Percentiles rank a stretch among this genome's conserved stretches.
These are phyloP conservation scores for Calliopum simillimum DNA, from an alignment of 2,888 invertebrate species.

Conservation along the genomic window DNA sequence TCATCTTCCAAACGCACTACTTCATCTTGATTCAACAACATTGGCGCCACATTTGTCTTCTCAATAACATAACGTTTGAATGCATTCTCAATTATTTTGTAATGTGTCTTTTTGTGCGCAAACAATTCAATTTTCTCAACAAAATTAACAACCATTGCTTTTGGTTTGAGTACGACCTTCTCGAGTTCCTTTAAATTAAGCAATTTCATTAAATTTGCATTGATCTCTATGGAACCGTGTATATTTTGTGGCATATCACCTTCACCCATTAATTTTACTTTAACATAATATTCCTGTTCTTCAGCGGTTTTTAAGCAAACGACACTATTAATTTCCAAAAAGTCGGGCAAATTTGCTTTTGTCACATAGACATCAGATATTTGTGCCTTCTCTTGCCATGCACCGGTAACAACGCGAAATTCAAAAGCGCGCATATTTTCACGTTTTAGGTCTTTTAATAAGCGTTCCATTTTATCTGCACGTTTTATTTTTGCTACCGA, in stretches of 20 bases:
- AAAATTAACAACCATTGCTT: conserved; percentile 63
- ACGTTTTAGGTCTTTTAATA: conserved; percentile 60
- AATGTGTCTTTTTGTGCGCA: conserved; percentile 63
- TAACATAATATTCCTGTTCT: conserved; percentile 61
- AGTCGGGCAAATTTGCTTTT: conserved; percentile 62
- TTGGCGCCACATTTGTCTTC: conserved; percentile 57
- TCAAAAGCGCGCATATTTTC: conserved; percentile 61
- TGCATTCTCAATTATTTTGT: conserved; percentile 65
- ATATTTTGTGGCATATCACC: conserved; percentile 52
- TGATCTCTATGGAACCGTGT: conserved; percentile 64
- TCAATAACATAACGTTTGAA: conserved; percentile 65
- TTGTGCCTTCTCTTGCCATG: conserved; percentile 61
- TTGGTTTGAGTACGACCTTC: conserved; percentile 61
- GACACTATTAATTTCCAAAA: conserved; percentile 63
- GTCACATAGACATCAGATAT: conserved; percentile 65
- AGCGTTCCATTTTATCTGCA: conserved; percentile 61
- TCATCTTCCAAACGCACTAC: conserved; percentile 64
- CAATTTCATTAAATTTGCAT: conserved; percentile 64
- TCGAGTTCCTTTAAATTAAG: conserved; percentile 62
- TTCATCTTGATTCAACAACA: conserved; percentile 66
- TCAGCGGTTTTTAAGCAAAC: conserved; percentile 58
- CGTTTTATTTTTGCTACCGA: conserved; percentile 54
- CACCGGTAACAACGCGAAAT: conserved; percentile 63
- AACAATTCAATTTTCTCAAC: conserved; percentile 66
- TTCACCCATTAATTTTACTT: conserved; percentile 47